Evolutionary conservation across 2,113 vertebrate species (phyloP).

Genomic region (Campylorhamphus procurvoides): DNA sequence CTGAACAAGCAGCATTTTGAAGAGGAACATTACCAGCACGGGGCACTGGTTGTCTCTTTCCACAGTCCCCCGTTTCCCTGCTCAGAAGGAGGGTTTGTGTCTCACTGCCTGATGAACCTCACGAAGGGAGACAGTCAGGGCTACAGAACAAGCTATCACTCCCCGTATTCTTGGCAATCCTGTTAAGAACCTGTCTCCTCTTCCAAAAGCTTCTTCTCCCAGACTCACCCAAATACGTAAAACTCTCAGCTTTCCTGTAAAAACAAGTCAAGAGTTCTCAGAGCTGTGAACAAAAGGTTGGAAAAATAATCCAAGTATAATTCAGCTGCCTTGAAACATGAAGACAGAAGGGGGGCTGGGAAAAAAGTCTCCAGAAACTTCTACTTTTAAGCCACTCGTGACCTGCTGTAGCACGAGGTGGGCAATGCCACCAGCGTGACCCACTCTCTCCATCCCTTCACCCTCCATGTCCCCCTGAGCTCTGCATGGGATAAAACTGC

Average conservation of each 20-base stretch:
- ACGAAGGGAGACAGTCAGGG: not conserved
- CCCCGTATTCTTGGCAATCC: not conserved
- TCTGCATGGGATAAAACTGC: not conserved
- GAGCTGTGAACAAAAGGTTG: constrained; percentile 16
- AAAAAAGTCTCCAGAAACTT: not conserved
- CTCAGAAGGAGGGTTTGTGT: not conserved
- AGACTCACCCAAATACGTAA: not conserved
- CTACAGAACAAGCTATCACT: not conserved
- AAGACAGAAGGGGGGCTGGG: not conserved
- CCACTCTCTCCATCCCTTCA: not conserved
- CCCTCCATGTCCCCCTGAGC: not conserved
- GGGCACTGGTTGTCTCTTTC: not conserved
- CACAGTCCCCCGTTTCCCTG: not conserved
- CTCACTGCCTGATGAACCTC: not conserved
- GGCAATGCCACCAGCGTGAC: rapidly evolving
- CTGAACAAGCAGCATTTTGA: not conserved
- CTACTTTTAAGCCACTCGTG: not conserved
- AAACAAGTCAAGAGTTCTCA: not conserved
- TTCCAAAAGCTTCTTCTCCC: not conserved
- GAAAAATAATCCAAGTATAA: not conserved
- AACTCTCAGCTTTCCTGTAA: constrained; percentile 13
- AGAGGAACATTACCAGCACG: rapidly evolving
- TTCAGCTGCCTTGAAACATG: not conserved
- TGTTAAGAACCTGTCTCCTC: not conserved
- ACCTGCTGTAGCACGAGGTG: not conserved